phyloP scores from a whole-genome alignment of 2,797 vertebrate genomes.

The Anguilla pacifica region DNA sequence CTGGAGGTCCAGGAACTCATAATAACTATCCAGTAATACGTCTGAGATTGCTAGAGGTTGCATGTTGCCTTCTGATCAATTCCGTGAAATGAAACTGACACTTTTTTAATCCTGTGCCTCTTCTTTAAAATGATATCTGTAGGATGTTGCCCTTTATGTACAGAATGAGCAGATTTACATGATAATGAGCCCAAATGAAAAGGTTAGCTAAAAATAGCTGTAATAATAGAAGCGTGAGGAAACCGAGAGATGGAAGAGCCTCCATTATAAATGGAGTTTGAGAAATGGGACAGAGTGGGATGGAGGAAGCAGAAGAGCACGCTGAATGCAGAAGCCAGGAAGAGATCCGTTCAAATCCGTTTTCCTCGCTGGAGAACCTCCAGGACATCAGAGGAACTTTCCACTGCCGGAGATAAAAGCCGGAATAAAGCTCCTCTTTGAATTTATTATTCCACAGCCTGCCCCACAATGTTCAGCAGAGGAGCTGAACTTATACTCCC shows the following conservation, averaged over 20 bases:
- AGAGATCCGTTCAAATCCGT: slow-evolving; percentile 14
- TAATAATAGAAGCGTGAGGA: not conserved
- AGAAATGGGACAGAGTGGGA: not conserved
- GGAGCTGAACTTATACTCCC: not conserved
- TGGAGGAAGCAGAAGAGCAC: not conserved
- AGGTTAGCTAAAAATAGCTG: slow-evolving; percentile 1
- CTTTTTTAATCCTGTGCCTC: not conserved
- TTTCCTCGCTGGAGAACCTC: slow-evolving; percentile 18
- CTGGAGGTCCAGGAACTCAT: not conserved
- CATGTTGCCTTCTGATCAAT: not conserved
- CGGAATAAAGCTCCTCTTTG: not conserved
- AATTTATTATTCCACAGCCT: not conserved
- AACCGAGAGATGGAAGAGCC: not conserved
- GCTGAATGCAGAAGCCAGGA: not conserved
- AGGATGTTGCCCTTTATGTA: not conserved
- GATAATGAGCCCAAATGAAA: slow-evolving; percentile 1
- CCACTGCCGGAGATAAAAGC: not conserved
- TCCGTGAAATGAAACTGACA: not conserved
- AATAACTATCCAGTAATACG: not conserved
- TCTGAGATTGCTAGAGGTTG: not conserved
- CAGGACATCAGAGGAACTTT: slow-evolving; percentile 7
- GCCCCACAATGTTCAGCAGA: too few relatives aligned
- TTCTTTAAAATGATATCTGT: not conserved
- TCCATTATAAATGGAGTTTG: not conserved
- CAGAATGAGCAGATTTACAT: not conserved